A percentile compares a stretch with the other conserved stretches of the same genome.
phyloP scores from a whole-genome alignment of 2,113 vertebrate genomes.

The Myrmecobius fasciatus region DNA sequence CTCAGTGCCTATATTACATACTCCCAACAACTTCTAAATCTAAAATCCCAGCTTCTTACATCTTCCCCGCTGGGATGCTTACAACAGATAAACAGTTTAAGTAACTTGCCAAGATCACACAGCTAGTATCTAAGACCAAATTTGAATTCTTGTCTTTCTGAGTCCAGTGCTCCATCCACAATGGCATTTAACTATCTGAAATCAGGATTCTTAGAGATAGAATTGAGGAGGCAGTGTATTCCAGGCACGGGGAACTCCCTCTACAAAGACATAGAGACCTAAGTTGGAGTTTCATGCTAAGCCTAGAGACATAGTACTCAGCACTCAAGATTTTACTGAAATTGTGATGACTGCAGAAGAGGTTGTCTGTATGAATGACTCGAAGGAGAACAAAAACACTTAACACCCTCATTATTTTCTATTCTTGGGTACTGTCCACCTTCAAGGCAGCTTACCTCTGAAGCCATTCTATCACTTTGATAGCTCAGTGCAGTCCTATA shows the following conservation, averaged over 20 bases:
- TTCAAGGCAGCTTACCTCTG: not conserved
- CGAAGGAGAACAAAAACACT: not conserved
- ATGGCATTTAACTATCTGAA: not conserved
- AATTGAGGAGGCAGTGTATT: not conserved
- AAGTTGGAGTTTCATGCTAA: not conserved
- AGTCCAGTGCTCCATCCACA: not conserved
- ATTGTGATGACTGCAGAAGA: not conserved
- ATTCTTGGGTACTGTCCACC: not conserved
- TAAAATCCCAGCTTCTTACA: not conserved
- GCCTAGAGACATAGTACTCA: not conserved
- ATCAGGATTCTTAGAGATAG: not conserved
- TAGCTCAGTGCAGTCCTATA: not conserved
- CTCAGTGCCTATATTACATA: not conserved
- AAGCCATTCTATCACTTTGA: not conserved
- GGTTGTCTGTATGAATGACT: not conserved
- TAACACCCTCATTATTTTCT: not conserved
- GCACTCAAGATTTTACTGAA: slow-evolving; percentile 1
- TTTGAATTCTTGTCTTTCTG: not conserved
- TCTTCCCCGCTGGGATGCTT: not conserved
- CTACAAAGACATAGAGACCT: not conserved
- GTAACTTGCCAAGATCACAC: not conserved
- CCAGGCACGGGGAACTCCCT: not conserved
- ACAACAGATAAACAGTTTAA: not conserved
- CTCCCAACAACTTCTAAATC: not conserved
- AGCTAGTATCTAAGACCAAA: not conserved